Percentiles rank a stretch among this genome's conserved stretches.
Evolutionary conservation across 1,140 invertebrate genomes (phyloP).

Genomic region (Marisa cornuarietis): DNA sequence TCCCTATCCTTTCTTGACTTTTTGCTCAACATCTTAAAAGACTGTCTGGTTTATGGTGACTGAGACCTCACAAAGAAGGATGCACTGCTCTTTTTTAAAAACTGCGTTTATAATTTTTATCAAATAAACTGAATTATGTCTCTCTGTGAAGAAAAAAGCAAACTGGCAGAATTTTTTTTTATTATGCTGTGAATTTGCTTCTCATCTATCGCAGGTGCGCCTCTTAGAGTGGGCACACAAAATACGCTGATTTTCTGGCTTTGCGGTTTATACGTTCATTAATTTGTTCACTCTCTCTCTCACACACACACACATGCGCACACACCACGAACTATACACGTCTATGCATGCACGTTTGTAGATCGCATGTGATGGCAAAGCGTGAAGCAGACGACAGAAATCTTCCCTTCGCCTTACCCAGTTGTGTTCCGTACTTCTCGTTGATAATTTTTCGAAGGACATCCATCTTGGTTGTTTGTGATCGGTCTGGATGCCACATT

Average conservation of each 20-base stretch:
- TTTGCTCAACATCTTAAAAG: not conserved
- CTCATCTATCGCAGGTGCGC: no score
- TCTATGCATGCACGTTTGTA: not conserved
- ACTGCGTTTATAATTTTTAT: not conserved
- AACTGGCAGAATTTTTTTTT: not conserved
- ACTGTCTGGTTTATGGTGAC: no score
- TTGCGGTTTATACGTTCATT: no score
- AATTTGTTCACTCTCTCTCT: not conserved
- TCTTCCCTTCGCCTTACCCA: slow-evolving; percentile 42
- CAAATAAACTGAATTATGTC: not conserved
- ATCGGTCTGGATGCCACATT: slow-evolving; percentile 56
- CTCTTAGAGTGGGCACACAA: no score
- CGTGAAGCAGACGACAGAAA: slow-evolving; percentile 1
- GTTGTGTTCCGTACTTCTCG: slow-evolving; percentile 47
- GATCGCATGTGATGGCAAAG: not conserved
- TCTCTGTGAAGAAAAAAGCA: not conserved
- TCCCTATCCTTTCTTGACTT: not conserved
- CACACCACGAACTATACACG: not conserved
- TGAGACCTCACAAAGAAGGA: no score
- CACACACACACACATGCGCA: not conserved
- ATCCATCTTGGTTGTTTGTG: slow-evolving; percentile 53
- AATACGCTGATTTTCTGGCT: no score
- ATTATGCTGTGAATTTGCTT: not conserved
- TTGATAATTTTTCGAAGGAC: slow-evolving; percentile 52
- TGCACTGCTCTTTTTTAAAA: no score